These are phyloP conservation scores for Lepilemur septentrionalis DNA, from an alignment of 2,797 vertebrate genomes.

Conservation along the genomic window DNA sequence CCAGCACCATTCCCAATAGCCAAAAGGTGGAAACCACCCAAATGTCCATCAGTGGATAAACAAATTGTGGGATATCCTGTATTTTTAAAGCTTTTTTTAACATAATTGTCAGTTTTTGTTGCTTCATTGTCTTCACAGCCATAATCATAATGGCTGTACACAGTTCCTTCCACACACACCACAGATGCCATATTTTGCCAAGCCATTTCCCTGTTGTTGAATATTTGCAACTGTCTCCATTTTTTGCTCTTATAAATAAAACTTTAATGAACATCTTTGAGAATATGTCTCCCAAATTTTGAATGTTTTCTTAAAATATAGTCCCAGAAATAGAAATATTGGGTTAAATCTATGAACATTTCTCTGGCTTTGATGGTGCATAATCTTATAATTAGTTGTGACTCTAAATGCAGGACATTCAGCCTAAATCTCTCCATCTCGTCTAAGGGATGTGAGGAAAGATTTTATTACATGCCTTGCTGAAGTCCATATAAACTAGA, in stretches of 20 bases:
- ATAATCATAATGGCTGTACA: too few species aligned
- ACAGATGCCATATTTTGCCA: neutral
- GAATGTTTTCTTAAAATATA: neutral
- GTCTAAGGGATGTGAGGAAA: neutral
- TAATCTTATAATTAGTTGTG: neutral
- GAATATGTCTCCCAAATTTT: neutral
- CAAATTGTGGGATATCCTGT: too few species aligned
- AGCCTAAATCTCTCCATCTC: neutral
- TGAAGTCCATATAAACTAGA: neutral
- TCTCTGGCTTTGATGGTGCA: neutral
- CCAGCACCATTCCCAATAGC: too few species aligned
- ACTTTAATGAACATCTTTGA: neutral
- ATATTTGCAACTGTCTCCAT: neutral
- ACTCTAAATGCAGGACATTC: neutral
- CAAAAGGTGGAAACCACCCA: too few species aligned
- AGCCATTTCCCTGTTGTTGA: neutral
- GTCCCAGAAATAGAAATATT: neutral
- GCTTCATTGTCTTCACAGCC: too few species aligned
- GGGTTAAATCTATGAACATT: neutral
- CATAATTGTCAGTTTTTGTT: too few species aligned
- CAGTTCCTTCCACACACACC: too few species aligned
- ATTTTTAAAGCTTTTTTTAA: too few species aligned
- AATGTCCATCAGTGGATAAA: too few species aligned
- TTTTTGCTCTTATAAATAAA: neutral
- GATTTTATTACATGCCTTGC: neutral